These are phyloP conservation scores for Enteromius argenteus DNA, from an alignment of 2,797 vertebrate species.

Conservation along the genomic window DNA sequence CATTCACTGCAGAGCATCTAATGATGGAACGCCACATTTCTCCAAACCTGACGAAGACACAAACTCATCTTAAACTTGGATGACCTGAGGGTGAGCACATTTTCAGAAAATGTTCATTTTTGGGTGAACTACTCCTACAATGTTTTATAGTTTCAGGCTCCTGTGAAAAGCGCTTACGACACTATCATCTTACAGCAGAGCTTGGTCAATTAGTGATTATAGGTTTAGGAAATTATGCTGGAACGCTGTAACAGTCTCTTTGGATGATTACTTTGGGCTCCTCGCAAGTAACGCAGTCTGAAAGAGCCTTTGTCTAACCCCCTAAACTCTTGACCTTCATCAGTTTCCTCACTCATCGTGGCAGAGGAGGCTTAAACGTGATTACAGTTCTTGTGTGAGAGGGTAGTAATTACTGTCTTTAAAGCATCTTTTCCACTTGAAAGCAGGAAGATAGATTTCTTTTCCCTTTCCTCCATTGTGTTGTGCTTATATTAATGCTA, in stretches of 20 bases:
- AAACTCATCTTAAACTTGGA: background rate
- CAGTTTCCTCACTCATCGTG: background rate
- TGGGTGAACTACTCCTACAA: background rate
- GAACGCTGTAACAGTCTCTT: background rate
- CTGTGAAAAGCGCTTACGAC: background rate
- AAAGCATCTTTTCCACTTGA: slow-evolving; percentile 34
- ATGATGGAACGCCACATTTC: background rate
- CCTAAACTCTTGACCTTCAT: slow-evolving; percentile 35
- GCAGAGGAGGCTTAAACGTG: slow-evolving; percentile 19
- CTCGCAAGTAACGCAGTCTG: background rate
- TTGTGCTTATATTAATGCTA: background rate
- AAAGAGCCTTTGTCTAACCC: background rate
- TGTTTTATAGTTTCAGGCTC: background rate
- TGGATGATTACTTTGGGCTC: background rate
- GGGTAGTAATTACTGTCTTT: slow-evolving; percentile 47
- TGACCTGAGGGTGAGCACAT: background rate
- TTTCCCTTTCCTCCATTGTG: background rate
- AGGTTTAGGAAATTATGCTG: background rate
- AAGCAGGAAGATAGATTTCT: background rate
- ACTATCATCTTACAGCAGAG: background rate
- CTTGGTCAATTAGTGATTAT: background rate
- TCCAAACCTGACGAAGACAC: background rate
- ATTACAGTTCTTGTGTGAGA: slow-evolving; percentile 42
- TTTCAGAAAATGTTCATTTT: background rate
- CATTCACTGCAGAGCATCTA: background rate